phyloP scores from a whole-genome alignment of 2,888 invertebrate species.

The Liposcelis brunnea region DNA sequence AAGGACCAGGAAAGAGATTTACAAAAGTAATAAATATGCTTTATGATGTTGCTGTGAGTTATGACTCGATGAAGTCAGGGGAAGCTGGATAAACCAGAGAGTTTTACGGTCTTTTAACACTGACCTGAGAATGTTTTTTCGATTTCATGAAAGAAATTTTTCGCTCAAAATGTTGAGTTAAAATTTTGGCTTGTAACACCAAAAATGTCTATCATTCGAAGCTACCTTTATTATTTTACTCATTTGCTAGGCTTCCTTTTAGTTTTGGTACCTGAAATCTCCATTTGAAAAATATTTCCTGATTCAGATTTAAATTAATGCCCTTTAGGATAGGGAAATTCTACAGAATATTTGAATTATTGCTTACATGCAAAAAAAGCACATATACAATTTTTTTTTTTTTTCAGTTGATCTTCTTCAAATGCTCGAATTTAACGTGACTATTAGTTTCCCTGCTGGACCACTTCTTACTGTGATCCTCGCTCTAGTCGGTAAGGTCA shows the following conservation, averaged over 20 bases:
- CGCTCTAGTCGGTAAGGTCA: conserved; percentile 96
- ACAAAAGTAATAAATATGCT: conserved; percentile 8
- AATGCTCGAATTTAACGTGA: conserved; percentile 93
- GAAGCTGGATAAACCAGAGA: conserved; percentile 5
- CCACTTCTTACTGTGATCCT: conserved; percentile 92
- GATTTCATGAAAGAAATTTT: background rate
- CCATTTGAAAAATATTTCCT: background rate
- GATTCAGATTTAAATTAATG: background rate
- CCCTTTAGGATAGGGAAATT: too few species aligned
- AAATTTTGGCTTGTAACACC: too few species aligned
- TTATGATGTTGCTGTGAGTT: conserved; percentile 6
- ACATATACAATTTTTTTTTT: conserved; percentile 13
- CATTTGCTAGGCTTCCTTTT: background rate
- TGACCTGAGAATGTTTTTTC: too few species aligned
- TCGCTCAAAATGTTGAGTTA: background rate
- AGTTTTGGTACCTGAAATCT: background rate
- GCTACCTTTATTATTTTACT: too few species aligned
- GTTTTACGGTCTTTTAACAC: background rate
- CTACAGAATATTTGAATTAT: too few species aligned
- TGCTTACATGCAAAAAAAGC: too few species aligned
- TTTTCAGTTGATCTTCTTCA: conserved; percentile 88
- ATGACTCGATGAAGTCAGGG: background rate
- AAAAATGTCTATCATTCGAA: too few species aligned
- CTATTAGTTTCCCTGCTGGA: conserved; percentile 88
- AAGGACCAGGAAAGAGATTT: conserved; percentile 6